phyloP scores from a whole-genome alignment of 2,888 invertebrate genomes.

The Imbricaverruca yamaguchii region DNA sequence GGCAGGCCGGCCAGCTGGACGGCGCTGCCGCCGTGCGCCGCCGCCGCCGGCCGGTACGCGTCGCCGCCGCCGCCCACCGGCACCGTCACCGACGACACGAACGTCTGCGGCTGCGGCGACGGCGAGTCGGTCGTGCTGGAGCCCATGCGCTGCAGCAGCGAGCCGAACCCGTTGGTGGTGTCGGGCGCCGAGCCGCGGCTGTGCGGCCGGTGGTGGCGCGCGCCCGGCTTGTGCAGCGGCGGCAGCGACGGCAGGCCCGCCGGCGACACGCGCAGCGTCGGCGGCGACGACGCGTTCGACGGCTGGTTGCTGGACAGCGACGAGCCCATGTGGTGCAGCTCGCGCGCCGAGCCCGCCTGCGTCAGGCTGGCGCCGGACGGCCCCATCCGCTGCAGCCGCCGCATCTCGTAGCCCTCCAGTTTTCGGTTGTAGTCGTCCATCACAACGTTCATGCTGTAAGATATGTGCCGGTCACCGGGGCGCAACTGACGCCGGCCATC shows the following conservation, averaged over 20 bases:
- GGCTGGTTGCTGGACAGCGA: slow-evolving; percentile 22
- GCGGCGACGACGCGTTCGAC: slow-evolving; percentile 14
- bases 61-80: neutral
- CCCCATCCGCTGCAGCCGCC: slow-evolving; percentile 6
- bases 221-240: neutral
- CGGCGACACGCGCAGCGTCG: slow-evolving; percentile 4
- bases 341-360: slow-evolving; percentile 1
- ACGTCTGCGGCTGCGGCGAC: slow-evolving; percentile 19
- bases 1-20: slow-evolving; percentile 15
- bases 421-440: slow-evolving; percentile 21
- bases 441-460: neutral
- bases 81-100: slow-evolving; percentile 20
- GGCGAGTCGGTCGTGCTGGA: slow-evolving; percentile 22
- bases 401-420: slow-evolving; percentile 22
- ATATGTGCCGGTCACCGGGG: neutral
- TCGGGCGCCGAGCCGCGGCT: slow-evolving; percentile 17
- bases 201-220: slow-evolving; percentile 8
- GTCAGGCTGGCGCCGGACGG: slow-evolving; percentile 1
- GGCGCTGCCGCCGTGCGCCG: slow-evolving; percentile 2
- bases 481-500: neutral
- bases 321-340: slow-evolving; percentile 20
- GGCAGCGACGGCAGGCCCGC: slow-evolving; percentile 1
- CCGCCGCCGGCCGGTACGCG: neutral
- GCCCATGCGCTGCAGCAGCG: slow-evolving; percentile 21
- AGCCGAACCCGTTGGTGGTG: neutral